These are phyloP conservation scores for Bedellia somnulentella DNA, from an alignment of 2,888 invertebrate species.

Conservation along the genomic window DNA sequence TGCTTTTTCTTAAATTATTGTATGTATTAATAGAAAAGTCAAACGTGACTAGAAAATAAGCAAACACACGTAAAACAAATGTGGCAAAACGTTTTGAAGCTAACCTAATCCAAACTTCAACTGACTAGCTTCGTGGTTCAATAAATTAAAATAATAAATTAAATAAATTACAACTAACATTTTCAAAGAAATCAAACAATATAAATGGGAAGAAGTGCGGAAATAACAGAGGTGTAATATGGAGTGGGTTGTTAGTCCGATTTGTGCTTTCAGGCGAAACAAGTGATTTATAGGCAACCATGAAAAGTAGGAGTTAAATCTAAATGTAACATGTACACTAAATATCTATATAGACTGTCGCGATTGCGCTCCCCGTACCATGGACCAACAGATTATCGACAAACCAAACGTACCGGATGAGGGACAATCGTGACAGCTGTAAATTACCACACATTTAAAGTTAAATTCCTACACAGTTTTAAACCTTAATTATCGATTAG, in stretches of 20 bases:
- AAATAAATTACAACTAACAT: slow-evolving; percentile 25
- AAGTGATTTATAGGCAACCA: background rate
- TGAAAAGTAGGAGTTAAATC: slow-evolving; percentile 15
- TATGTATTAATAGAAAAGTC: no score
- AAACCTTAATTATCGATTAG: slow-evolving; percentile 55
- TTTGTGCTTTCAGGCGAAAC: no score
- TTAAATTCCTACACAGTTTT: slow-evolving; percentile 57
- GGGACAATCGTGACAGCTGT: slow-evolving; percentile 25
- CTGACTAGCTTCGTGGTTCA: slow-evolving; percentile 48
- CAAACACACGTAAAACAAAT: no score
- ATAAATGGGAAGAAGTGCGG: slow-evolving; percentile 10
- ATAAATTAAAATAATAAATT: no score
- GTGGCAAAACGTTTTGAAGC: no score
- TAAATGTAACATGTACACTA: slow-evolving; percentile 58
- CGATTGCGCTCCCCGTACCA: slow-evolving; percentile 23
- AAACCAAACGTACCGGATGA: no score
- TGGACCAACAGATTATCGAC: no score
- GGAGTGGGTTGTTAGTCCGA: no score
- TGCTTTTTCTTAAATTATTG: no score
- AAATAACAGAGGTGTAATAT: slow-evolving; percentile 14
- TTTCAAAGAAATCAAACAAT: background rate
- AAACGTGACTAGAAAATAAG: no score
- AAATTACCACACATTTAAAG: slow-evolving; percentile 48
- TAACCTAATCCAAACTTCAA: slow-evolving; percentile 36
- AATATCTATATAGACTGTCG: slow-evolving; percentile 47